Base-by-base conservation (phyloP, 2,888 invertebrate species). In the Clivina fossor region DNA sequence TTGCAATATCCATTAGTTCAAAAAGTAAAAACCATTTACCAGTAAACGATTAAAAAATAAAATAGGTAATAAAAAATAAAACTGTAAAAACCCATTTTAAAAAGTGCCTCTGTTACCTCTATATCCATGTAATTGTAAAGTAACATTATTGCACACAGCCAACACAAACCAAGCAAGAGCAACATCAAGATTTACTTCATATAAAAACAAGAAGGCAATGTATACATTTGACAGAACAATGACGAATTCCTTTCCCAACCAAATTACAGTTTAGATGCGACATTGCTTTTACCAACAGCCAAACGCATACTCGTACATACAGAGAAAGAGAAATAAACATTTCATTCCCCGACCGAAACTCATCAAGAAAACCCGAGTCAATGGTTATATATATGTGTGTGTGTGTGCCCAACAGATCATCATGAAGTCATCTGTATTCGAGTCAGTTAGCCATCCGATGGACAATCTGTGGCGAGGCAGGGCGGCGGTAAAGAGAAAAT, bases 381-480 rank as follows among this genome's bases (percentile, higher is more conserved):
- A 35, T 35, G n/a, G n/a, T 9, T 3, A 11, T 15, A 15, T 15
- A 41, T 20, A 20, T 15, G 22, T 47, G 32, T 22, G 33, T 47
- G 49, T 49, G 22, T 35, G 26, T 38, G 26, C 33, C 47, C 47
- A 47, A 47, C 50, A 40, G 50, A 50, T 50, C 50, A 50, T 50
- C 38, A 40, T 30, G 8, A 30, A n/a, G 11, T 30, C 40, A 50
- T 50, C 40, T 50, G 50, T 50, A 50, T 50, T 50, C 40, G 40
- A 50, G 40, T 50, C 50, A 50, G 47, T 47, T 33, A 32, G 38
- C n/a, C 38, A 16, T 15, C 16, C n/a, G 13, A 11, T 4, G n/a
- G 35, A 35, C 35, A 35, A 18, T 35, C 35, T 8, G 26, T 26
- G 26, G 8, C 26, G 26, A 7, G 26, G n/a, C n/a, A 26, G 26